Conservation (phyloP, 2,888 invertebrate species). For the Herminia tarsipennalis region DNA sequence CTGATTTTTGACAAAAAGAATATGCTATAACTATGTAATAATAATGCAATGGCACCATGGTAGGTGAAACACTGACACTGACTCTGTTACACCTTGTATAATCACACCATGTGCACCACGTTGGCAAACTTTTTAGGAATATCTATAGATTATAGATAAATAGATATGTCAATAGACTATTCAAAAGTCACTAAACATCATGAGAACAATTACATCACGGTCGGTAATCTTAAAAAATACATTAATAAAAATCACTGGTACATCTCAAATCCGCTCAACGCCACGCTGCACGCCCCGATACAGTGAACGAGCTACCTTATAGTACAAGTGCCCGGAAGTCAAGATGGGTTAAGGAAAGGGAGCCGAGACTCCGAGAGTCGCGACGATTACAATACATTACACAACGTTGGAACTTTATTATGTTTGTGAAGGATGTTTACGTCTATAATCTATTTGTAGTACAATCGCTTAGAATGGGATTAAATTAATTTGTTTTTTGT, state of each 20-base stretch:
- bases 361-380: conserved; percentile 21
- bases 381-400: conserved; percentile 39
- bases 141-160: no score
- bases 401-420: conserved; percentile 18
- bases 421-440: conserved; percentile 30
- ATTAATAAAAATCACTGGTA: not conserved
- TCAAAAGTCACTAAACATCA: no score
- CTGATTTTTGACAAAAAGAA: no score
- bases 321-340: conserved; percentile 31
- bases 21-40: no score
- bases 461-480: conserved; percentile 14
- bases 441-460: conserved; percentile 26
- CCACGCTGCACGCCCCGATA: not conserved
- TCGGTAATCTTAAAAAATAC: not conserved
- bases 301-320: not conserved
- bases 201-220: no score
- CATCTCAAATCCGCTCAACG: not conserved
- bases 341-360: conserved; percentile 33
- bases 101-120: no score
- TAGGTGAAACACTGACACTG: no score
- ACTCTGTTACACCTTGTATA: no score
- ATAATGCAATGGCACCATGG: no score
- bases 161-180: no score
- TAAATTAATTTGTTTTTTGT: not conserved
- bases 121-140: no score